A percentile compares a stretch with the other conserved stretches of the same genome.
Evolutionary conservation across 2,888 invertebrate species (phyloP).

Genomic region (Pseudococcus viburni): DNA sequence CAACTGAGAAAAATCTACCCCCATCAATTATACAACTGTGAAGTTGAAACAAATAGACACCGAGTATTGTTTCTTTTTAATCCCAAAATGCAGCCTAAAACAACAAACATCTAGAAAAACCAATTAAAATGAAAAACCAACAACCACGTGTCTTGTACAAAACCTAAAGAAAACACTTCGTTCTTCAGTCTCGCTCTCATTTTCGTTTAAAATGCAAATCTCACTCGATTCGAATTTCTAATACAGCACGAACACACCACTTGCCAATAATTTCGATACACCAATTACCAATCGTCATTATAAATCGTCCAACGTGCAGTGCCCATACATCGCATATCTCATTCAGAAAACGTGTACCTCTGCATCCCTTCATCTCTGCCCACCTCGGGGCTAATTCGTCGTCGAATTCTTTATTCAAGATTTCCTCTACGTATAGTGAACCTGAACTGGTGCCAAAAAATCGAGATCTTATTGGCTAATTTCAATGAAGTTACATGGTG

Average conservation of each 20-base stretch:
- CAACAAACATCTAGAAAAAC: too few species aligned
- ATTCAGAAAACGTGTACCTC: background rate
- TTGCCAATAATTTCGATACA: background rate
- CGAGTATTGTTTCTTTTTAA: too few species aligned
- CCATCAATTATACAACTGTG: too few species aligned
- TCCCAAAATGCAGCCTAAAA: too few species aligned
- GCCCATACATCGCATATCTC: background rate
- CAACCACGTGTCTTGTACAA: too few species aligned
- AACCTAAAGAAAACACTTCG: background rate
- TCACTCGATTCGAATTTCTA: background rate
- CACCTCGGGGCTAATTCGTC: background rate
- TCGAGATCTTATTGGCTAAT: background rate
- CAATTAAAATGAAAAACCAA: too few species aligned
- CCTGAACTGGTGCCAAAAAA: background rate
- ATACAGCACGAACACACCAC: background rate
- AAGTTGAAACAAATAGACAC: too few species aligned
- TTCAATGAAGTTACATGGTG: background rate
- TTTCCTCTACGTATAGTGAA: constrained; percentile 1
- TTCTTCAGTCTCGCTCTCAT: too few species aligned
- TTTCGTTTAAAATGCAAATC: background rate
- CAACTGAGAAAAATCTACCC: too few species aligned
- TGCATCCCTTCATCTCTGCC: background rate
- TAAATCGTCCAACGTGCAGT: too few species aligned
- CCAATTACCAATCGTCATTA: too few species aligned
- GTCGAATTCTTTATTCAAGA: constrained; percentile 1